Percentiles rank a stretch among this genome's conserved stretches.
Conservation (phyloP, 2,113 vertebrate genomes). For the Sebastes fasciatus region DNA sequence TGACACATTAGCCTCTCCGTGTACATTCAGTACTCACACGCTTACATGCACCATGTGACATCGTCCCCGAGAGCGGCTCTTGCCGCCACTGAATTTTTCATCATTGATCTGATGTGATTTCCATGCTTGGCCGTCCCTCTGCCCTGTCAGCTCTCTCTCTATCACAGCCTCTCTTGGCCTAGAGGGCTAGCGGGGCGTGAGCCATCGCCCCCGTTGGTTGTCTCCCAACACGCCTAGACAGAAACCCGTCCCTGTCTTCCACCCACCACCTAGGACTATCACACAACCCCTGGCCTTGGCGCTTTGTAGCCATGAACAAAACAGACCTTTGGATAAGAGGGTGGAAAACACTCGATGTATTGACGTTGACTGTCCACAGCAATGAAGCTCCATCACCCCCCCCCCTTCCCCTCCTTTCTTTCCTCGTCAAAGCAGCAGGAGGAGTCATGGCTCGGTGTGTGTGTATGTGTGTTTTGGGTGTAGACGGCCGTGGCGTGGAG, state of each 20-base stretch:
- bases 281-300: slow-evolving; percentile 3
- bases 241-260: slow-evolving; percentile 44
- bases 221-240: slow-evolving; percentile 40
- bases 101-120: slow-evolving; percentile 81
- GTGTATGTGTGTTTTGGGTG: slow-evolving; percentile 39
- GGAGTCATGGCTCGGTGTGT: slow-evolving; percentile 8
- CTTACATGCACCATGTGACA: slow-evolving; percentile 57
- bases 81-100: slow-evolving; percentile 69
- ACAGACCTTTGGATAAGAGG: slow-evolving; percentile 63
- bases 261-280: slow-evolving; percentile 40
- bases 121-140: slow-evolving; percentile 70
- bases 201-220: slow-evolving; percentile 46
- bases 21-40: slow-evolving; percentile 34
- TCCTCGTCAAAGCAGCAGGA: slow-evolving; percentile 48
- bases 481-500: background rate
- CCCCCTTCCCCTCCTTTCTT: slow-evolving; percentile 17
- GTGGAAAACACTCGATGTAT: slow-evolving; percentile 66
- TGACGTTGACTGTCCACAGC: slow-evolving; percentile 61
- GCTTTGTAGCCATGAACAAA: slow-evolving; percentile 32
- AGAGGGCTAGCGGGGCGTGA: slow-evolving; percentile 61
- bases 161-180: slow-evolving; percentile 48
- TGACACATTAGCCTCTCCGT: slow-evolving; percentile 46
- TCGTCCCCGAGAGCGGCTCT: slow-evolving; percentile 52
- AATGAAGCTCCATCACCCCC: slow-evolving; percentile 65
- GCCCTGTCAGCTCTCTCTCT: slow-evolving; percentile 65